Base-by-base conservation (phyloP, 2,888 invertebrate genomes). In the Spodoptera exigua region DNA sequence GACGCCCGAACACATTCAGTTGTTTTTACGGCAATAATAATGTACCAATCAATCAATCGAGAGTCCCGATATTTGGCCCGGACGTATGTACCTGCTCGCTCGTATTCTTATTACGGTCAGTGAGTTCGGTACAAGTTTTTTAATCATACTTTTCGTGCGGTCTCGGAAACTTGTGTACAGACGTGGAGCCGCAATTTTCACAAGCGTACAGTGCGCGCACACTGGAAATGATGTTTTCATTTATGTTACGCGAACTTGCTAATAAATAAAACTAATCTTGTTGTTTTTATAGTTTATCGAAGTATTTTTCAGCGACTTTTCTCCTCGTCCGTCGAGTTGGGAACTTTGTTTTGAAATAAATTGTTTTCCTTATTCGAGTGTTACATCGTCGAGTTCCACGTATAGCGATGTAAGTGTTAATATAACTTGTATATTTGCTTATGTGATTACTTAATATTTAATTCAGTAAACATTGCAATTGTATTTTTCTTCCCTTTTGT, bases 141-240 rank as follows among this genome's bases (percentile, higher is more conserved):
- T 83, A 84, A 84, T 84, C 84, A 84, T 84, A 84, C 84, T 83
- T 84, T 78, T 80, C 71, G 81, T 79, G 81, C 74, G 83, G 80
- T 79, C 77, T 72, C 64, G 60, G 78, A 60, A 83, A 84, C 80
- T 84, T 83, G 74, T 75, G 61, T 71, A 68, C 67, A 59, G 74
- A 78, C 79, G 74, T 67, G 70, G 60, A 66, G 78, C 72, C 77
- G 74, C 74, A 79, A 81, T 82, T 79, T 76, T 71, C 73, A 76
- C 74, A 61, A 48, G 71, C 64, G 78, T 27, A 75, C 73, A 61
- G 17, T 43, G 43, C 57, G 60, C 43, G 53, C 66, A 59, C 68
- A 55, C 58, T 64, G 46, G 65, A 69, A 69, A 70, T 65, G 62
- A 75, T 77, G 49, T 71, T 70, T 70, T 70, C 62, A 70, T 76